Evolutionary conservation across 1,140 invertebrate species (phyloP).

Genomic region (Drosophila paulistorum): DNA sequence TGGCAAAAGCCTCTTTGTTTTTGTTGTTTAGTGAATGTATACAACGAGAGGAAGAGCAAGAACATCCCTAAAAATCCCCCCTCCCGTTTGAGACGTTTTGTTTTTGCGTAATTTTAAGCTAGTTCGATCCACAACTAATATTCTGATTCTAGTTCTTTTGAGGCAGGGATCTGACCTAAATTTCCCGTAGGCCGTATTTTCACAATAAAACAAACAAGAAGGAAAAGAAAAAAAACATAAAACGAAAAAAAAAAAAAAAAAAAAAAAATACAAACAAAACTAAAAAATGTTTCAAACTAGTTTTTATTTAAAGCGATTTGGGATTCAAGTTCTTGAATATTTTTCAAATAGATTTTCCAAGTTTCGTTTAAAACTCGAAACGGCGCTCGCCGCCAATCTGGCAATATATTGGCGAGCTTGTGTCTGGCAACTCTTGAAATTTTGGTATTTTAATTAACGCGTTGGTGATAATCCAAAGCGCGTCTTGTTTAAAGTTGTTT

Average conservation of each 20-base stretch:
- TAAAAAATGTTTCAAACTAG: not conserved
- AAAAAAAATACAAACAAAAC: slow-evolving; percentile 40
- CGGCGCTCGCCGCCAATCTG: too few species aligned
- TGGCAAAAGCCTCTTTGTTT: slow-evolving; percentile 32
- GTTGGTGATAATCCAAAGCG: too few species aligned
- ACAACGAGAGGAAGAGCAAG: slow-evolving; percentile 13
- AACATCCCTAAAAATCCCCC: not conserved
- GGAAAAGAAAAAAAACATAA: not conserved
- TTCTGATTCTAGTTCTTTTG: slow-evolving; percentile 24
- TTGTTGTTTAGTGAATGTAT: slow-evolving; percentile 40
- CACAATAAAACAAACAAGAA: slow-evolving; percentile 25
- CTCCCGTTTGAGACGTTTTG: slow-evolving; percentile 21
- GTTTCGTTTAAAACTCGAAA: not conserved
- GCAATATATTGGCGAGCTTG: too few species aligned
- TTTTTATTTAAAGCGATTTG: not conserved
- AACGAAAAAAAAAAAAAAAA: not conserved
- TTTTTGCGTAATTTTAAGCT: slow-evolving; percentile 55
- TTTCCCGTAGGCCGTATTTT: slow-evolving; percentile 56
- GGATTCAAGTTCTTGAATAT: not conserved
- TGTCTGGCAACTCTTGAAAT: too few species aligned
- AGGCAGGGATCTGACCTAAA: slow-evolving; percentile 36
- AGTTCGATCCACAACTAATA: slow-evolving; percentile 23
- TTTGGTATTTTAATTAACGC: too few species aligned
- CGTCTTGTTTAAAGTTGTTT: too few species aligned
- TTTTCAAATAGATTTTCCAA: not conserved